A percentile compares a stretch with the other conserved stretches of the same genome.
Conservation (phyloP, 64 coral and sea anemone species). For the Porites australiensis region DNA sequence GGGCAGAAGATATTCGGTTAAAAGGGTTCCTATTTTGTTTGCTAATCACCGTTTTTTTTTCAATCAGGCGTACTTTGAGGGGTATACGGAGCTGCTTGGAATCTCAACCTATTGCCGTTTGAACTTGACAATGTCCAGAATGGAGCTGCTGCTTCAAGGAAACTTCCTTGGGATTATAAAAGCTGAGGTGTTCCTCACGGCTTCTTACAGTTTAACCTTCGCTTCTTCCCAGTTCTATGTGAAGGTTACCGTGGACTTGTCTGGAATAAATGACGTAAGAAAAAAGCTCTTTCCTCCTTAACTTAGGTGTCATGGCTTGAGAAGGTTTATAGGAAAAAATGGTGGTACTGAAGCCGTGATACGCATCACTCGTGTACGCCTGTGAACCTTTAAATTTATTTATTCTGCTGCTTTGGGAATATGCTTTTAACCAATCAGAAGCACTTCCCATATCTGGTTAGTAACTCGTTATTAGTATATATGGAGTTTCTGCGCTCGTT, state of each 20-base stretch:
- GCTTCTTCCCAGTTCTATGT: conserved; percentile 74
- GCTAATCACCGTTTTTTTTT: neutral
- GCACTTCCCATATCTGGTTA: no score
- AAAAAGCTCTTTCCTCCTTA: neutral
- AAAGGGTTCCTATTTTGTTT: no score
- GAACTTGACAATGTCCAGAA: conserved; percentile 87
- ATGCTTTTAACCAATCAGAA: no score
- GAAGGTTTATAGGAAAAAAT: no score
- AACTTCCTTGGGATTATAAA: conserved; percentile 89
- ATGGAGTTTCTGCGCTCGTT: no score
- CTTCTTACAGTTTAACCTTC: conserved; percentile 71
- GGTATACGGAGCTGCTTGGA: conserved; percentile 81
- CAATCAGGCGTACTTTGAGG: conserved; percentile 86
- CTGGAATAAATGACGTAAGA: conserved; percentile 85
- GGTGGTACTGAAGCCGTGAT: no score
- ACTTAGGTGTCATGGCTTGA: no score
- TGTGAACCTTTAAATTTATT: no score
- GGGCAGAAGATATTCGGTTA: no score
- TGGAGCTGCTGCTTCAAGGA: conserved; percentile 84
- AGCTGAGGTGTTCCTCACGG: conserved; percentile 87
- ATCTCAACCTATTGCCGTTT: conserved; percentile 78
- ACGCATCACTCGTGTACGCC: no score
- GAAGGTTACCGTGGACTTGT: conserved; percentile 87
- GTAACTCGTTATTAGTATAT: no score
- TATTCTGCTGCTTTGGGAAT: no score